Percentiles rank a stretch among this genome's conserved stretches.
These are phyloP conservation scores for Oedothorax gibbosus DNA, from an alignment of 1,140 invertebrate genomes.

Conservation along the genomic window DNA sequence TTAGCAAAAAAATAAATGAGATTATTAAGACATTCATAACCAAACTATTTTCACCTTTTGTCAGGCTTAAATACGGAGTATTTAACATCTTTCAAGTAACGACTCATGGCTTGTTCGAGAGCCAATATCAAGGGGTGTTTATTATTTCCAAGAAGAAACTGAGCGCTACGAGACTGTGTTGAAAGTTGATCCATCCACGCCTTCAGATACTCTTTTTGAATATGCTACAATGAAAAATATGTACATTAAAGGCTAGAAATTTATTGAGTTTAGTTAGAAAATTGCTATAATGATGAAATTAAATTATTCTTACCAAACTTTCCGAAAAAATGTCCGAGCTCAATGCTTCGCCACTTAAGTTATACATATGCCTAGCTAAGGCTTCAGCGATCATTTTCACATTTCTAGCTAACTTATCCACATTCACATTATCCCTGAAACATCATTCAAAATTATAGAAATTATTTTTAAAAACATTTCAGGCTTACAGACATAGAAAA, in stretches of 20 bases:
- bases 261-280: neutral
- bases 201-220: conserved; percentile 78
- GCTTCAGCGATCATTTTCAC: conserved; percentile 84
- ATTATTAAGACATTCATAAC: neutral
- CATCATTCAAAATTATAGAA: neutral
- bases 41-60: conserved; percentile 66
- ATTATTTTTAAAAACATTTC: no score
- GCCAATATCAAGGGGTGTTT: conserved; percentile 75
- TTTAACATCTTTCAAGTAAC: conserved; percentile 68
- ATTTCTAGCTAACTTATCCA: conserved; percentile 77
- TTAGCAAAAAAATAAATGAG: neutral
- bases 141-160: conserved; percentile 76
- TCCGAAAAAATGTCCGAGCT: conserved; percentile 75
- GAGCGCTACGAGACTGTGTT: conserved; percentile 77
- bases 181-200: conserved; percentile 81
- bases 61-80: conserved; percentile 67
- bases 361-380: conserved; percentile 87
- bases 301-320: conserved; percentile 74
- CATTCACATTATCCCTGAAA: conserved; percentile 72
- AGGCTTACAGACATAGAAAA: no score
- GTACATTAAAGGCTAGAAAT: no score
- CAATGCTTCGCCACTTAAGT: conserved; percentile 66
- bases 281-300: conserved; percentile 11
- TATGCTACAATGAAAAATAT: conserved; percentile 72
- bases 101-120: conserved; percentile 78